Percentiles rank a stretch among this genome's conserved stretches.
Evolutionary conservation across 2,888 invertebrate species (phyloP).

Genomic region (Chloroclysta siterata): DNA sequence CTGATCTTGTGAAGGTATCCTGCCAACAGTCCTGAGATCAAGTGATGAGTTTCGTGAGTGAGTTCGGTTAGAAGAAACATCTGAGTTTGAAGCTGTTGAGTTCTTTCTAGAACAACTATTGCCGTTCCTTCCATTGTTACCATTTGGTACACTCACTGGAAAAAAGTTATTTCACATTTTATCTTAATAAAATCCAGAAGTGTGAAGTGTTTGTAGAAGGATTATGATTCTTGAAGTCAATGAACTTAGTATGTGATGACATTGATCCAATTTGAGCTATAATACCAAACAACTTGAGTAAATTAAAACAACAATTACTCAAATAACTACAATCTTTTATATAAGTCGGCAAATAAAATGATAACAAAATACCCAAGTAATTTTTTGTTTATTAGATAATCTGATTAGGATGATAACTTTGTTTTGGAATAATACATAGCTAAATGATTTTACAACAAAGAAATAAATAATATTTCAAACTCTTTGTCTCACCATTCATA

Average conservation of each 20-base stretch:
- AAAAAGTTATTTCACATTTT: neutral
- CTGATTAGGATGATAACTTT: conserved; percentile 1
- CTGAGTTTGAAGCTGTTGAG: conserved; percentile 73
- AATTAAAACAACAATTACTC: neutral
- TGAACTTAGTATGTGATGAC: neutral
- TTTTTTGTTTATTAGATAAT: conserved; percentile 13
- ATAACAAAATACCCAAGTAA: conserved; percentile 4
- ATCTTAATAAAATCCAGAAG: neutral
- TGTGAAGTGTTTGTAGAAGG: neutral
- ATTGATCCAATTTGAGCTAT: conserved; percentile 2
- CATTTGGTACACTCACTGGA: conserved; percentile 65
- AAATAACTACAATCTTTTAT: neutral
- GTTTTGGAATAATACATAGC: neutral
- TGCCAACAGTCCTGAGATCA: conserved; percentile 87
- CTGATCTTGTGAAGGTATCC: conserved; percentile 81
- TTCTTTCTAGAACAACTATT: conserved; percentile 73
- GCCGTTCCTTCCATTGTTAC: conserved; percentile 60
- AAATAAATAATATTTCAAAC: neutral
- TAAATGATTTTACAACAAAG: neutral
- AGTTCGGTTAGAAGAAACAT: conserved; percentile 68
- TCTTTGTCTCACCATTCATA: conserved; percentile 30
- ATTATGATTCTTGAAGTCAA: neutral
- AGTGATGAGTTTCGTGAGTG: conserved; percentile 94
- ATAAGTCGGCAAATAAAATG: conserved; percentile 1
- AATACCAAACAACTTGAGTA: neutral